Conservation (phyloP, 2,888 invertebrate genomes). For the Eilema depressum region DNA sequence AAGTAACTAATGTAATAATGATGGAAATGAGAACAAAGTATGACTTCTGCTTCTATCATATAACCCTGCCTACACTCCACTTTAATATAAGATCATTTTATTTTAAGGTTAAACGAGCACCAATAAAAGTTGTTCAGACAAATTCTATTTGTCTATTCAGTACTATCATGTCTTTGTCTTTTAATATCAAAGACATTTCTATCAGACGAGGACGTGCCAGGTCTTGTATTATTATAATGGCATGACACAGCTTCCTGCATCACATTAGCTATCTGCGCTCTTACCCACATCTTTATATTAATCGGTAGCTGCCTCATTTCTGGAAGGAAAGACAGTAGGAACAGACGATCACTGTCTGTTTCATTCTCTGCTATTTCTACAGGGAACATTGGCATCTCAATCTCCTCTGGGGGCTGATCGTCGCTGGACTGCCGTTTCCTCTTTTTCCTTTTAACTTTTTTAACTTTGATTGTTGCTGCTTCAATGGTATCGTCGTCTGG, state of each 20-base stretch:
- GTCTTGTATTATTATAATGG: slow-evolving; percentile 68
- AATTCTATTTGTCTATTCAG: slow-evolving; percentile 46
- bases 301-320: slow-evolving; percentile 78
- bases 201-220: slow-evolving; percentile 46
- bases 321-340: slow-evolving; percentile 77
- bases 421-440: slow-evolving; percentile 55
- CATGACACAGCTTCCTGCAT: slow-evolving; percentile 81
- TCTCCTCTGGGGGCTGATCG: slow-evolving; percentile 61
- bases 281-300: slow-evolving; percentile 81
- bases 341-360: slow-evolving; percentile 73
- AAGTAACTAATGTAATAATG: not conserved
- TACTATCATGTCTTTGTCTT: slow-evolving; percentile 60
- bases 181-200: slow-evolving; percentile 57
- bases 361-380: slow-evolving; percentile 66
- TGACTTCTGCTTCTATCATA: not conserved
- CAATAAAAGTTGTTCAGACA: slow-evolving; percentile 15
- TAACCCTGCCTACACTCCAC: not conserved
- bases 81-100: not conserved
- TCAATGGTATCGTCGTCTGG: slow-evolving; percentile 40
- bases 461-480: slow-evolving; percentile 37
- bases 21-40: not conserved
- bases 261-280: slow-evolving; percentile 77
- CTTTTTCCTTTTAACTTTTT: slow-evolving; percentile 57
- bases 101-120: slow-evolving; percentile 27
- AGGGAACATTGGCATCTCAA: slow-evolving; percentile 73